phyloP scores from a whole-genome alignment of 2,797 vertebrate species.

The Psittacula derbiana region DNA sequence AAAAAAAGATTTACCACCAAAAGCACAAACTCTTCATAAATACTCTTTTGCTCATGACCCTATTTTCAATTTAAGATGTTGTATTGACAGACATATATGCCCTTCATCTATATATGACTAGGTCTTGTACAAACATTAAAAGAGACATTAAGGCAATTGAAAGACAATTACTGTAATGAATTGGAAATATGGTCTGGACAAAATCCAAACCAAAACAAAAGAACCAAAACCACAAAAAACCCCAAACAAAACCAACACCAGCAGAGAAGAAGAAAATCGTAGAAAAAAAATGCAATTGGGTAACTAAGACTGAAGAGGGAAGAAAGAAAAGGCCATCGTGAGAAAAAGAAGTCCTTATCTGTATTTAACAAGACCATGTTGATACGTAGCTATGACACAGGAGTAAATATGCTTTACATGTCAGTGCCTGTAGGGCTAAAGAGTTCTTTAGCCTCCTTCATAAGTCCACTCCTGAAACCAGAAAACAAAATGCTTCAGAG shows the following conservation, averaged over 20 bases:
- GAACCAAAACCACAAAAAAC: neutral
- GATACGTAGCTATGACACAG: neutral
- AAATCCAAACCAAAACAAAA: neutral
- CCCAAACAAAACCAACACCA: neutral
- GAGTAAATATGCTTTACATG: neutral
- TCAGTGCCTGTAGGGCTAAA: neutral
- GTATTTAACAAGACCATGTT: neutral
- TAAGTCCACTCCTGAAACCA: neutral
- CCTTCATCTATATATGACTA: neutral
- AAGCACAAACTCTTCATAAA: neutral
- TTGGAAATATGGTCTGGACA: neutral
- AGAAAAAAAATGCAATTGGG: neutral
- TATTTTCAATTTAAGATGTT: neutral
- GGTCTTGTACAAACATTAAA: neutral
- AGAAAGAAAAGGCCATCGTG: neutral
- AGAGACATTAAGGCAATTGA: neutral
- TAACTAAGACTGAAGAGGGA: neutral
- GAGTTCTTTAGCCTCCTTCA: neutral
- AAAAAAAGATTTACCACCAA: neutral
- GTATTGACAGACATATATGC: neutral
- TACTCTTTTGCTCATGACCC: neutral
- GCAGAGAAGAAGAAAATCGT: neutral
- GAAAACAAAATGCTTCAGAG: neutral
- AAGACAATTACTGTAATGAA: neutral
- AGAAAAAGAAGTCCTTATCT: neutral